Evolutionary conservation across 2,797 vertebrate species (phyloP), one percentile per base, ranked within the genome.

Genomic region (Anguilla anguilla): DNA sequence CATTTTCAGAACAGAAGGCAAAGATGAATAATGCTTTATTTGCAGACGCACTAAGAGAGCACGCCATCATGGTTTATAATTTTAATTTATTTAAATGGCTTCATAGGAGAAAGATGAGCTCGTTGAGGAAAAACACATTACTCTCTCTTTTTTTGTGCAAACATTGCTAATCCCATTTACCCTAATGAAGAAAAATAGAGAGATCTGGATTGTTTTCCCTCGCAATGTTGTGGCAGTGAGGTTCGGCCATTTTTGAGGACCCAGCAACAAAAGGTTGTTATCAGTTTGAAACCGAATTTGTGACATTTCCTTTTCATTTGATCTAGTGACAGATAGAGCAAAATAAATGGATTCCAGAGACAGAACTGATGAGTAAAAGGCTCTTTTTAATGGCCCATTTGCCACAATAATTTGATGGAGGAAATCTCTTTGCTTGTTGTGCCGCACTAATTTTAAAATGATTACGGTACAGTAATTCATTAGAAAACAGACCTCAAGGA

Each of bases 11-110:
- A 85, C 85, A 25, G 86, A 89, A 87, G 89, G 83, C 84, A 87
- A 90, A 89, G 86, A 89, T 90, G 89, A 91, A 91, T 89, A 86
- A 90, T 90, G 88, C 86, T 91, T 88, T 90, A 88, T 87, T 91
- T 91, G 88, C 89, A 83, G 72, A 64, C 64, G 22, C 84, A n/a
- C 59, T 84, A 57, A 81, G 22, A 86, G 85, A 86, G 85, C 31
- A 57, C 7, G 10, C 51, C 83, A 67, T 87, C 84, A 51, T 0
- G 67, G 22, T 87, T 89, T 86, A 74, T n/a, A 53, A 59, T 64
- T 85, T 86, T 86, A 6, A 53, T 89, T 90, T 85, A 86, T 89
- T 61, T 46, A 72, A 88, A 85, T 84, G 28, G 67, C 85, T 81
- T 81, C 55, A 28, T 72, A 83, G 51, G 17, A 89, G 88, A 86